phyloP scores from a whole-genome alignment of 2,888 invertebrate species.

The Cremastinae sp. region DNA sequence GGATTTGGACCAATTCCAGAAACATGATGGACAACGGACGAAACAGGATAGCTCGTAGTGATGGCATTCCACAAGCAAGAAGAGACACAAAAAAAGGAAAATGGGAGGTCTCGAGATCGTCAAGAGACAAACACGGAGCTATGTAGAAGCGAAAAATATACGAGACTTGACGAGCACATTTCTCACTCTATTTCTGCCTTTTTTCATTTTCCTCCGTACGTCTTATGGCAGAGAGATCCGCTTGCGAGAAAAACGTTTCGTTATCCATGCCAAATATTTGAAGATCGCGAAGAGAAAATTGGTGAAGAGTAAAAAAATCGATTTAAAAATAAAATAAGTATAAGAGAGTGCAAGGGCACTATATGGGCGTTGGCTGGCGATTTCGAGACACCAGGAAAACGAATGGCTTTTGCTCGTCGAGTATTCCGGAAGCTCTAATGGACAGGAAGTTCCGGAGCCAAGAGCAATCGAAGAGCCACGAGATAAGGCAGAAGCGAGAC shows the following conservation, averaged over 20 bases:
- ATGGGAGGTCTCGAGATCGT: conserved; percentile 26
- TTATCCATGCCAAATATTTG: neutral
- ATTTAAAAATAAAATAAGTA: conserved; percentile 14
- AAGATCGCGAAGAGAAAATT: neutral
- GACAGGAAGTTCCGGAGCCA: conserved; percentile 47
- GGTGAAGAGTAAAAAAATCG: neutral
- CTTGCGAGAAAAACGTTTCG: conserved; percentile 1
- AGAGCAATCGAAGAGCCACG: conserved; percentile 12
- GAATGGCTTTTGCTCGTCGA: conserved; percentile 28
- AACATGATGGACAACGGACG: conserved; percentile 66
- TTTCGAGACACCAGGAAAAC: conserved; percentile 8
- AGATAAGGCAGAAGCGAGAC: conserved; percentile 5
- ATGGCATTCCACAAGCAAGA: conserved; percentile 25
- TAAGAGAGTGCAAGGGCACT: conserved; percentile 16
- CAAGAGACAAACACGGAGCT: conserved; percentile 22
- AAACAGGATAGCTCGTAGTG: conserved; percentile 61
- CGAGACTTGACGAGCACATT: conserved; percentile 44
- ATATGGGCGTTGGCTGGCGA: conserved; percentile 21
- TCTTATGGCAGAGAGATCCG: neutral
- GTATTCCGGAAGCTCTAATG: conserved; percentile 48
- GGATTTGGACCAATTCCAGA: conserved; percentile 67
- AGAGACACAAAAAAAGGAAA: conserved; percentile 19
- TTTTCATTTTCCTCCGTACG: neutral
- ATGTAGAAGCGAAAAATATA: conserved; percentile 39
- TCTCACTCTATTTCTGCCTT: conserved; percentile 13